Evolutionary conservation across 1,140 invertebrate species (phyloP).

Genomic region (Halyomorpha halys): DNA sequence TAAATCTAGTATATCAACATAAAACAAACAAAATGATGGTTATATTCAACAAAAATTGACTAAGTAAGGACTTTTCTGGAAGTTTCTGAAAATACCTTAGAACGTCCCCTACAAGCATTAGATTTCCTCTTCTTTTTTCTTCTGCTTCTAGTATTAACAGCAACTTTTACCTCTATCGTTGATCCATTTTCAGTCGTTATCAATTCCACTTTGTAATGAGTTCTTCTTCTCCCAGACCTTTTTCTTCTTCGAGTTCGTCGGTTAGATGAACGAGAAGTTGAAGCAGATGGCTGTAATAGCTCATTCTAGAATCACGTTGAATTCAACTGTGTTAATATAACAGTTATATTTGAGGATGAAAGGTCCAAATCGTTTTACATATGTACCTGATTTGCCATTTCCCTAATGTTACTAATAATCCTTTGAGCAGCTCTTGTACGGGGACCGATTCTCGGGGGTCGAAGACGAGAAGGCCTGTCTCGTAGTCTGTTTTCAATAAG

Average conservation of each 20-base stretch:
- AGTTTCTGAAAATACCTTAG: constrained; percentile 16
- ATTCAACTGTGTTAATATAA: constrained; percentile 1
- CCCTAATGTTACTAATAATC: constrained; percentile 15
- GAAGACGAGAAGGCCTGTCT: neutral
- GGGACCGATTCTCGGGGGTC: constrained; percentile 13
- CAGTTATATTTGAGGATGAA: constrained; percentile 1
- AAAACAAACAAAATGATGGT: no score
- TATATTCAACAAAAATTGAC: neutral
- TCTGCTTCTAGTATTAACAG: constrained; percentile 22
- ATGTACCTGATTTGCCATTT: constrained; percentile 10
- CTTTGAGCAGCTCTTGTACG: constrained; percentile 20
- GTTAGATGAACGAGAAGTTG: constrained; percentile 5
- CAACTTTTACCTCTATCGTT: constrained; percentile 26
- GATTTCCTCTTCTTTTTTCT: constrained; percentile 18
- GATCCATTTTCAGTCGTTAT: constrained; percentile 23
- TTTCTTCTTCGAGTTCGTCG: neutral
- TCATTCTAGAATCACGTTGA: constrained; percentile 7
- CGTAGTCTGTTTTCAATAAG: constrained; percentile 20
- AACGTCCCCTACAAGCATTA: neutral
- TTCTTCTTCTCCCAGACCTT: constrained; percentile 9
- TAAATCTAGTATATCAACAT: no score
- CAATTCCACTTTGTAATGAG: constrained; percentile 24
- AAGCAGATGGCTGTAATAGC: constrained; percentile 17
- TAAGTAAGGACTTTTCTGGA: neutral
- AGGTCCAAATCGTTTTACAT: neutral